phyloP scores from a whole-genome alignment of 1,140 invertebrate genomes.

The Cotesia vestalis region DNA sequence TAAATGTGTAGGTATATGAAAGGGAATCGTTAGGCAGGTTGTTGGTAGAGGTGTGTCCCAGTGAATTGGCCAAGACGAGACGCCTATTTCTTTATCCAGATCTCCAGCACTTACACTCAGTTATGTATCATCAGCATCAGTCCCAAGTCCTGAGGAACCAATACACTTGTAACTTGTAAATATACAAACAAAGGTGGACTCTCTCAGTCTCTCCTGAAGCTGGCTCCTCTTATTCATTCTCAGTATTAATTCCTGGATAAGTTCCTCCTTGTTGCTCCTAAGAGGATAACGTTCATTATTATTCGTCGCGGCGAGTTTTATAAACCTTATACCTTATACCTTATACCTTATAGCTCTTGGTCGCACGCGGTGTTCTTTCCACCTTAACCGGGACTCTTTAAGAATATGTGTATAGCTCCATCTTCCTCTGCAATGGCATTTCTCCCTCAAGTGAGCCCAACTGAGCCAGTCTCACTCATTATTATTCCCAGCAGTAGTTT shows the following conservation, averaged over 20 bases:
- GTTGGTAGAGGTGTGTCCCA: slow-evolving; percentile 29
- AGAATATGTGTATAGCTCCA: slow-evolving; percentile 12
- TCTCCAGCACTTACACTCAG: slow-evolving; percentile 25
- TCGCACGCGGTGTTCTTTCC: slow-evolving; percentile 39
- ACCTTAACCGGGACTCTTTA: slow-evolving; percentile 19
- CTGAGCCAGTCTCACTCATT: slow-evolving; percentile 37
- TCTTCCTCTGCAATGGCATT: slow-evolving; percentile 39
- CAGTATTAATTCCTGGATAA: slow-evolving; percentile 10
- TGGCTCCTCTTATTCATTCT: slow-evolving; percentile 31
- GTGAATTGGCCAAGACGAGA: slow-evolving; percentile 20
- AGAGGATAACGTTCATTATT: slow-evolving; percentile 32
- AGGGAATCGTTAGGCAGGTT: slow-evolving; percentile 43
- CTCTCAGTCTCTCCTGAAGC: not conserved
- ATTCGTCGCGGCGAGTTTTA: slow-evolving; percentile 38
- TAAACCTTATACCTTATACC: slow-evolving; percentile 25
- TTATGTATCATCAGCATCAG: slow-evolving; percentile 13
- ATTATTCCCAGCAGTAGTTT: slow-evolving; percentile 41
- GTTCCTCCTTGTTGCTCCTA: slow-evolving; percentile 7
- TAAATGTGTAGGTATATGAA: not conserved
- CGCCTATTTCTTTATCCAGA: slow-evolving; percentile 33
- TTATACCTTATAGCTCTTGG: slow-evolving; percentile 35
- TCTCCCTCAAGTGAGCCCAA: slow-evolving; percentile 11
- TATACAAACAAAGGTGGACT: not conserved
- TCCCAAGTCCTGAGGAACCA: too few relatives aligned
- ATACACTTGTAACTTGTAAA: slow-evolving; percentile 16